These are phyloP conservation scores for Allochrocebus solatus DNA, from an alignment of 2,797 vertebrate species.

Conservation along the genomic window DNA sequence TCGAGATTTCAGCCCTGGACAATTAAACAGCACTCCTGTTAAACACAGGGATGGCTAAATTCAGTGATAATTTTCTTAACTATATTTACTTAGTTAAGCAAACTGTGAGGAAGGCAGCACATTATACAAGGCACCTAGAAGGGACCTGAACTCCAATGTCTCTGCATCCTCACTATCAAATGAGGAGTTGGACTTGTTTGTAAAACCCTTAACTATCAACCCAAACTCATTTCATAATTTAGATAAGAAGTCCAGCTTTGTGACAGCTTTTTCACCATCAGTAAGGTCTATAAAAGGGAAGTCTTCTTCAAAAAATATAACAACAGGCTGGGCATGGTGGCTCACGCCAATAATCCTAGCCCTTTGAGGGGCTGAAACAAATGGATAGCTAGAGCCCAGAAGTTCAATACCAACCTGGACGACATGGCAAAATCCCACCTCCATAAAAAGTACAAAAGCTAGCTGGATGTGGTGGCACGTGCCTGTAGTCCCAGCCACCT, in stretches of 20 bases:
- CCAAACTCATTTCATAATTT: constrained; percentile 5
- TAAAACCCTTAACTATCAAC: constrained; percentile 22
- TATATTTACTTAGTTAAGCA: background rate
- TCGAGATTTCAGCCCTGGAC: background rate
- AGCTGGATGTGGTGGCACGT: no score
- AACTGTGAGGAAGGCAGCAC: background rate
- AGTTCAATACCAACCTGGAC: background rate
- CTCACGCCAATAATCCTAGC: background rate
- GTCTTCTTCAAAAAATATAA: background rate
- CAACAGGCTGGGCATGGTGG: background rate
- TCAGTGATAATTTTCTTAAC: constrained; percentile 2
- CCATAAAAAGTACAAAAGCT: no score
- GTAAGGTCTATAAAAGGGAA: background rate
- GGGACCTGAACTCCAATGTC: background rate
- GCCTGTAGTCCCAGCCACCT: no score
- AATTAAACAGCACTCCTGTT: background rate
- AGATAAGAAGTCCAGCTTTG: background rate
- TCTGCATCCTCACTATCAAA: background rate
- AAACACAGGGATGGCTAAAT: background rate
- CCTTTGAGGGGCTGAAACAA: background rate
- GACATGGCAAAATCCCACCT: no score
- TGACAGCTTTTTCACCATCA: constrained; percentile 27
- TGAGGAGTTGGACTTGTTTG: background rate
- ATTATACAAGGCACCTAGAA: background rate
- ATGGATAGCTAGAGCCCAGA: background rate